phyloP scores from a whole-genome alignment of 2,797 vertebrate species.

The Channa striata region DNA sequence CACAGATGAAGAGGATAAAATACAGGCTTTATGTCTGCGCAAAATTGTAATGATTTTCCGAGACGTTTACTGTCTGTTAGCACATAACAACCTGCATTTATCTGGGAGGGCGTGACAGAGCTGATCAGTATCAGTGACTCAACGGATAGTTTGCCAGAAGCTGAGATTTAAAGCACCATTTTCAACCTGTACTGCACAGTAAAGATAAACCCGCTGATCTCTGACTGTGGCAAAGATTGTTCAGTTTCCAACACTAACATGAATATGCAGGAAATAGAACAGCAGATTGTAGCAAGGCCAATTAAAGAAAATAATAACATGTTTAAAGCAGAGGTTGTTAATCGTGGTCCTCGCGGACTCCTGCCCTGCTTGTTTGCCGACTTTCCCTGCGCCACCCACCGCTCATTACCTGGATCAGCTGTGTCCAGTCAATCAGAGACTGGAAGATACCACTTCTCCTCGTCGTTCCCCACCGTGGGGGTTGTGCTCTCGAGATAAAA shows the following conservation, averaged over 20 bases:
- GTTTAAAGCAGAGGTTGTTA: too few species aligned
- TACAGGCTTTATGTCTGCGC: conserved; percentile 6
- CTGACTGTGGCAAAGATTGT: too few species aligned
- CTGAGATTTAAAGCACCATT: conserved; percentile 23
- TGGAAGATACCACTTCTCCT: too few species aligned
- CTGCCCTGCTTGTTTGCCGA: too few species aligned
- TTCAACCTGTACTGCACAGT: background rate
- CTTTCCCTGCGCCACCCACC: too few species aligned
- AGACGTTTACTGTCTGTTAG: conserved; percentile 11
- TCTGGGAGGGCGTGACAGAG: conserved; percentile 18
- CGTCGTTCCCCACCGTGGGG: too few species aligned
- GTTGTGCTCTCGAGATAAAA: background rate
- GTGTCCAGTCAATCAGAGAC: too few species aligned
- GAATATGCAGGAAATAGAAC: too few species aligned
- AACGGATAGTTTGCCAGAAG: conserved; percentile 18
- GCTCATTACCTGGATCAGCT: too few species aligned
- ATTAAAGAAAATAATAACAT: background rate
- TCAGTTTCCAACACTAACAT: too few species aligned
- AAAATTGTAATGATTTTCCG: background rate
- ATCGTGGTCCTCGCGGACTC: too few species aligned
- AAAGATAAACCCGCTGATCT: too few species aligned
- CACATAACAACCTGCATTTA: conserved; percentile 32
- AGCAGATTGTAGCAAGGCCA: background rate
- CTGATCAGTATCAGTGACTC: conserved; percentile 30
- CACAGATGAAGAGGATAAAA: background rate